Evolutionary conservation across 2,888 invertebrate genomes (phyloP).

Genomic region (Sphaerolaimus hirsutus): DNA sequence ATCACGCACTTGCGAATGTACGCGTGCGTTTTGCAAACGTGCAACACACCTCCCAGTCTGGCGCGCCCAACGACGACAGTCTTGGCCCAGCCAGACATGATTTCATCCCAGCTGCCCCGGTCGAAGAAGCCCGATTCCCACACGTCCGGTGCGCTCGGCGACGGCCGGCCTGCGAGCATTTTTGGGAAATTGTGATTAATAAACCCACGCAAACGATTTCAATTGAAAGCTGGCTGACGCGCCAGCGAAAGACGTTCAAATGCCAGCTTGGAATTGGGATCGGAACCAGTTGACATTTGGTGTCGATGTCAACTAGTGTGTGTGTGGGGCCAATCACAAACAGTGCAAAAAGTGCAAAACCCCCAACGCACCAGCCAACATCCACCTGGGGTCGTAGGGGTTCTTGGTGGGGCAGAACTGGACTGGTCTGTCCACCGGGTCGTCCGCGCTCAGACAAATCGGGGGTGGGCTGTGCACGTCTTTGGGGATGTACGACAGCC

Average conservation of each 20-base stretch:
- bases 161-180: not conserved
- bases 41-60: slow-evolving; percentile 67
- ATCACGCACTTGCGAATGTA: no score
- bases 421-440: slow-evolving; percentile 53
- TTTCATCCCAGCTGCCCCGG: slow-evolving; percentile 46
- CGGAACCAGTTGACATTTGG: no score
- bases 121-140: slow-evolving; percentile 59
- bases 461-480: slow-evolving; percentile 31
- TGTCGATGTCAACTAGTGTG: no score
- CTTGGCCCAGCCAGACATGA: slow-evolving; percentile 86
- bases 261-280: no score
- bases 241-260: no score
- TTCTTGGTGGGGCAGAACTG: slow-evolving; percentile 63
- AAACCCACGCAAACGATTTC: no score
- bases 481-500: slow-evolving; percentile 79
- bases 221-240: no score
- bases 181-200: no score
- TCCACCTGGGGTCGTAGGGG: slow-evolving; percentile 77
- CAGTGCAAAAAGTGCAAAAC: no score
- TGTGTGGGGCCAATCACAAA: no score
- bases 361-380: slow-evolving; percentile 38
- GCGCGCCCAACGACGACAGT: slow-evolving; percentile 70
- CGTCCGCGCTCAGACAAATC: slow-evolving; percentile 45
- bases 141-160: slow-evolving; percentile 20
- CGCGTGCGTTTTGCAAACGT: no score